Conservation (phyloP, 2,888 invertebrate genomes). For the Odontothrips loti region DNA sequence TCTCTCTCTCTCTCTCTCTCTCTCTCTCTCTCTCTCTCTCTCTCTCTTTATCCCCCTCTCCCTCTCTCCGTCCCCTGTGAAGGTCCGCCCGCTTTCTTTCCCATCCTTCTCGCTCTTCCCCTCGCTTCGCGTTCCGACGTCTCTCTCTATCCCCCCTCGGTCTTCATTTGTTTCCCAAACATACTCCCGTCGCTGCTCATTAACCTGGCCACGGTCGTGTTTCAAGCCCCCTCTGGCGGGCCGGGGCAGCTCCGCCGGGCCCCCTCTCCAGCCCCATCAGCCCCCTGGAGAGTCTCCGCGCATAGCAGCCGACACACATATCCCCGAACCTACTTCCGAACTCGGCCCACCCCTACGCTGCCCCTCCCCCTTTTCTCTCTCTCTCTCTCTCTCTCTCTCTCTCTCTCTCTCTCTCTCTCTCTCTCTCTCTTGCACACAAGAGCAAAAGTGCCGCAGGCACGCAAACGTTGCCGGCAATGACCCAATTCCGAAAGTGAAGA, state of each 20-base stretch:
- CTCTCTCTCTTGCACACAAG: no score
- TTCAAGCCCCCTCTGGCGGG: constrained; percentile 17
- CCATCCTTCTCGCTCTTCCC: neutral
- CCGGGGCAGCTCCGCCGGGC: no score
- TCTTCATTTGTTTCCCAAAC: constrained; percentile 39
- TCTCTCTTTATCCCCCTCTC: constrained; percentile 30
- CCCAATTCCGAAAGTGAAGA: no score
- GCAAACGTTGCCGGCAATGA: no score
- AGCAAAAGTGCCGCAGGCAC: no score
- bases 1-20: constrained; percentile 22
- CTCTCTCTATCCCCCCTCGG: constrained; percentile 28
- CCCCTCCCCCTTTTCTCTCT: neutral
- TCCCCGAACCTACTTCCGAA: constrained; percentile 5
- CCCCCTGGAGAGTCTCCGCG: no score
- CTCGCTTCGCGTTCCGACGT: neutral
- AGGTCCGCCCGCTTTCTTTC: neutral
- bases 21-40: constrained; percentile 28
- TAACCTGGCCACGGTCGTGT: constrained; percentile 31
- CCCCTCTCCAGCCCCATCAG: no score
- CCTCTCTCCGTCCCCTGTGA: neutral
- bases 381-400: constrained; percentile 49
- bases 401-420: constrained; percentile 38
- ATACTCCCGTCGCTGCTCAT: constrained; percentile 40
- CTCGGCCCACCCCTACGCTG: constrained; percentile 29
- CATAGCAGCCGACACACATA: no score